Evolutionary conservation across 2,888 invertebrate species (phyloP).

Genomic region (Urechis unicinctus): DNA sequence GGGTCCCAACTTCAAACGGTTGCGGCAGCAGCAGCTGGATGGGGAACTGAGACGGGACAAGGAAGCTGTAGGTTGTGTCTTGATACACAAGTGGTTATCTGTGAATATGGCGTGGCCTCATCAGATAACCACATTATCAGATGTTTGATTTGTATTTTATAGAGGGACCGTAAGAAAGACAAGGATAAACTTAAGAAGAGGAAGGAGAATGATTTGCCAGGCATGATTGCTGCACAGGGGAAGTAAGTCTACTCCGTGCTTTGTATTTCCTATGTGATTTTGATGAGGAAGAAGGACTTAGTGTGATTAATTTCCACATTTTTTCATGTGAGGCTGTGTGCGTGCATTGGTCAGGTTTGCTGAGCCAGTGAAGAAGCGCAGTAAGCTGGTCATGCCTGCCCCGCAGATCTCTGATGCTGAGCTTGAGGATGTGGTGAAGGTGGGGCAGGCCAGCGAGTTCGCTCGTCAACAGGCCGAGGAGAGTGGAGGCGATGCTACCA

Average conservation of each 20-base stretch:
- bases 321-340: too few species aligned
- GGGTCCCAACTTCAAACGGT: slow-evolving; percentile 80
- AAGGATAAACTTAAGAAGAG: slow-evolving; percentile 90
- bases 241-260: slow-evolving; percentile 30
- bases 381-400: slow-evolving; percentile 89
- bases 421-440: slow-evolving; percentile 55
- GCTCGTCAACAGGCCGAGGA: slow-evolving; percentile 74
- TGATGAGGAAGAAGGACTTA: too few species aligned
- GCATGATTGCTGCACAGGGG: slow-evolving; percentile 66
- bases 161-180: slow-evolving; percentile 87
- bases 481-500: slow-evolving; percentile 65
- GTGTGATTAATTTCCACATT: too few species aligned
- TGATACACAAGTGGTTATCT: background rate
- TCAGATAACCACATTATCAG: background rate
- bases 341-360: slow-evolving; percentile 43
- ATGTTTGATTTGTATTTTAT: slow-evolving; percentile 12
- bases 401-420: slow-evolving; percentile 91
- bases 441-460: slow-evolving; percentile 60
- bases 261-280: background rate
- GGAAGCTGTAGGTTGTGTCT: slow-evolving; percentile 64
- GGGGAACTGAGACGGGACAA: slow-evolving; percentile 84
- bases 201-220: slow-evolving; percentile 87
- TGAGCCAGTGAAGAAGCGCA: slow-evolving; percentile 84
- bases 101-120: background rate
- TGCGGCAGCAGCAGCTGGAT: slow-evolving; percentile 87